Percentiles rank a stretch among this genome's conserved stretches.
These are phyloP conservation scores for Acanthosepion lycidas DNA, from an alignment of 2,888 invertebrate species.

Conservation along the genomic window DNA sequence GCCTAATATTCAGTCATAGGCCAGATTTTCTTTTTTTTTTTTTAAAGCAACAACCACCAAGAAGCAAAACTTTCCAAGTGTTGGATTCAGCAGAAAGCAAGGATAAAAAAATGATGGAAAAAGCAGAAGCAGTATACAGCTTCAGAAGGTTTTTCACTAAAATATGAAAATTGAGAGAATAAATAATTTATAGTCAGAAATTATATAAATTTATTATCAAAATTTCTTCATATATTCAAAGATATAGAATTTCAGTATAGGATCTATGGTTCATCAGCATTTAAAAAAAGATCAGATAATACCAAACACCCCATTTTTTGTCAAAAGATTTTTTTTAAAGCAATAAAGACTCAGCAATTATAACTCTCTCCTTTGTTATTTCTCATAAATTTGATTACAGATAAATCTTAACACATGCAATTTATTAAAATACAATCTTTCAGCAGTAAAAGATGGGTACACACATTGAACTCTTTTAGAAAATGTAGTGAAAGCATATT, in stretches of 20 bases:
- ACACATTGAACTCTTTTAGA: background rate
- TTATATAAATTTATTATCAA: background rate
- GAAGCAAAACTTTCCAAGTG: background rate
- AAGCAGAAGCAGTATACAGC: background rate
- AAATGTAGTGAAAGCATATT: background rate
- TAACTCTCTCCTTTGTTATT: too few relatives aligned
- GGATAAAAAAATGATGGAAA: background rate
- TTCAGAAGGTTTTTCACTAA: background rate
- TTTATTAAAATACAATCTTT: background rate
- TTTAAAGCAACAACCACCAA: background rate
- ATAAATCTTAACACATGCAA: background rate
- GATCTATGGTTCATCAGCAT: too few relatives aligned
- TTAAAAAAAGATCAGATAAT: too few relatives aligned
- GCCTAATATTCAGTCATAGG: too few relatives aligned
- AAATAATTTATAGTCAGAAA: background rate
- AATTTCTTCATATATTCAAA: background rate
- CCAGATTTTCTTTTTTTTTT: too few relatives aligned
- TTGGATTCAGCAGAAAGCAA: constrained; percentile 2
- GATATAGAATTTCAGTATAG: background rate
- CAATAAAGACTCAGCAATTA: too few relatives aligned
- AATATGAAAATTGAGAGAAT: background rate
- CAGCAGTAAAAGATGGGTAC: background rate
- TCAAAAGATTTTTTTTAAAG: too few relatives aligned
- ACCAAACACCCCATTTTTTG: too few relatives aligned
- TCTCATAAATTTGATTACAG: too few relatives aligned